Evolutionary conservation across 2,113 vertebrate species (phyloP).

Genomic region (Diadophis punctatus): DNA sequence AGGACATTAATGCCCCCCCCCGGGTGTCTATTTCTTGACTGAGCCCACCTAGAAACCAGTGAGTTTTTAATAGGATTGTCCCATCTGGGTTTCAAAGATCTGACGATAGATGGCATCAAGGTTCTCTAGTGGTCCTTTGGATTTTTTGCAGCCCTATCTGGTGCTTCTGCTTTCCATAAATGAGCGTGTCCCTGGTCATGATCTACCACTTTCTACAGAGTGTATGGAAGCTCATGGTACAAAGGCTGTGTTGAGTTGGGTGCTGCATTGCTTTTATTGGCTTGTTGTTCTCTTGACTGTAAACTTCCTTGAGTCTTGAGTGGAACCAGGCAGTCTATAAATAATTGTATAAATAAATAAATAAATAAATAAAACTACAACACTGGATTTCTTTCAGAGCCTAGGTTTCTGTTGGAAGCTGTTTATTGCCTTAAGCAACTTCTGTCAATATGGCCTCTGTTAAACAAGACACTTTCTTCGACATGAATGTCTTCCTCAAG

Average conservation of each 20-base stretch:
- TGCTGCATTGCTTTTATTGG: not conserved
- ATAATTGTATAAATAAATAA: not conserved
- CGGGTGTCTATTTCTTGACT: not conserved
- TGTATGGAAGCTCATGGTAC: not conserved
- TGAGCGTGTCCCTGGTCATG: not conserved
- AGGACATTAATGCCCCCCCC: not conserved
- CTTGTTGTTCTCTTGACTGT: not conserved
- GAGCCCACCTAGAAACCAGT: not conserved
- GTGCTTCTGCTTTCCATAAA: not conserved
- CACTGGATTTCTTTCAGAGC: slow-evolving; percentile 62
- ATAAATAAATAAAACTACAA: not conserved
- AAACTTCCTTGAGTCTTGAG: not conserved
- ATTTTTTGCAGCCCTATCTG: not conserved
- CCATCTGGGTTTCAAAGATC: not conserved
- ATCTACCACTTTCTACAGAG: not conserved
- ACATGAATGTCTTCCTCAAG: not conserved
- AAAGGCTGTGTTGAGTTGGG: not conserved
- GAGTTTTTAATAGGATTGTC: not conserved
- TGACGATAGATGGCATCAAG: not conserved
- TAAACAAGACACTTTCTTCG: slow-evolving; percentile 47
- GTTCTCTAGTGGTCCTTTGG: not conserved
- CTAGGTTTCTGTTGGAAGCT: slow-evolving; percentile 74
- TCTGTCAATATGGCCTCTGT: slow-evolving; percentile 73
- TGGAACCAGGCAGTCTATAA: not conserved
- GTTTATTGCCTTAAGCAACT: slow-evolving; percentile 77